Evolutionary conservation across 1,140 invertebrate species (phyloP).

Genomic region (Micrasema minimum): DNA sequence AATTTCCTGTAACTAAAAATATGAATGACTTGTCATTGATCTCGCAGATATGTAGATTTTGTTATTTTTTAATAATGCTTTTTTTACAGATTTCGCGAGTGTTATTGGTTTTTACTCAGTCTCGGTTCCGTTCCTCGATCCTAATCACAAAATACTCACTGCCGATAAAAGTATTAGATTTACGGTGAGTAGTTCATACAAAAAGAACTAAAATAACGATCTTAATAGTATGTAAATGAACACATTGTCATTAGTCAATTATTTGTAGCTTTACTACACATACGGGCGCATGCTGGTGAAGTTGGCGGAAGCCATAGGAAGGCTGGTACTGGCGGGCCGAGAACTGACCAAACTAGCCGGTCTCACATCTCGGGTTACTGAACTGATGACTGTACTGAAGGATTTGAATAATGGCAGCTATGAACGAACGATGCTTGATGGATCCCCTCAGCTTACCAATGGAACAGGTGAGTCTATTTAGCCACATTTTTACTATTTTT

Average conservation of each 20-base stretch:
- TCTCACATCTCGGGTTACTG: constrained; percentile 91
- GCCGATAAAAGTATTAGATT: constrained; percentile 74
- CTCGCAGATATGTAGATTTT: too few species aligned
- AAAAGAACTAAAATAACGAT: not conserved
- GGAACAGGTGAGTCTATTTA: constrained; percentile 1
- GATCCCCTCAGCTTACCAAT: constrained; percentile 54
- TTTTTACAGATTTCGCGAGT: constrained; percentile 86
- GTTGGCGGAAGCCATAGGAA: constrained; percentile 95
- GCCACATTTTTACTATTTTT: too few species aligned
- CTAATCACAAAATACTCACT: constrained; percentile 73
- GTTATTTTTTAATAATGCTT: constrained; percentile 23
- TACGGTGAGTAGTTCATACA: constrained; percentile 66
- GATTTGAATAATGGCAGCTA: constrained; percentile 91
- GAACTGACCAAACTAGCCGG: constrained; percentile 95
- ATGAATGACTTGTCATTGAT: too few species aligned
- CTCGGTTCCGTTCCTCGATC: constrained; percentile 90
- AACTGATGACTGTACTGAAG: constrained; percentile 86
- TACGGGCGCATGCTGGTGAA: constrained; percentile 97
- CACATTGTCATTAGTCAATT: constrained; percentile 23
- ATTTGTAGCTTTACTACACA: constrained; percentile 85
- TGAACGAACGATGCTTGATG: constrained; percentile 86
- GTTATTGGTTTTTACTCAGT: constrained; percentile 96
- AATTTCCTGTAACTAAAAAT: constrained; percentile 26
- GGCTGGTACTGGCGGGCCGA: constrained; percentile 91
- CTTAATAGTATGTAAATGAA: not conserved